Conservation (phyloP, 2,888 invertebrate species). For the Lacanobia wlatinum region DNA sequence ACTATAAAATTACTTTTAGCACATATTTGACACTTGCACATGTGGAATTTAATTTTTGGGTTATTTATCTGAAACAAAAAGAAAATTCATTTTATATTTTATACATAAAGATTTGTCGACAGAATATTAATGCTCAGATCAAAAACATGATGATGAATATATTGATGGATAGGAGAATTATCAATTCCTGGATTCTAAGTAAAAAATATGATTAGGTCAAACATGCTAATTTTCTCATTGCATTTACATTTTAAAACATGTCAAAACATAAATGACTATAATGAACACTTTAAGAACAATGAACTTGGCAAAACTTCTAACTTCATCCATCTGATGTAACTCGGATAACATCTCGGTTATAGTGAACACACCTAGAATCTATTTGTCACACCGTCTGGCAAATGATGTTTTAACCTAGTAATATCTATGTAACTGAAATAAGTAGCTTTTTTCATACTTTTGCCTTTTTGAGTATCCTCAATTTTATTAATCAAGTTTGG, state of each 20-base stretch:
- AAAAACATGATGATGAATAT: too few species aligned
- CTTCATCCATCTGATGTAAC: constrained; percentile 26
- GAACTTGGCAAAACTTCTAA: not conserved
- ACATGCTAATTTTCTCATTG: not conserved
- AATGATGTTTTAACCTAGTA: too few species aligned
- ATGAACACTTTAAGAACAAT: not conserved
- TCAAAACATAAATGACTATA: not conserved
- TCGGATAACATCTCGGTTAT: not conserved
- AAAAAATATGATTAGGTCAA: not conserved
- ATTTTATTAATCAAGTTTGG: not conserved
- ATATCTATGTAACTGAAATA: not conserved
- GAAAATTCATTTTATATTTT: constrained; percentile 6
- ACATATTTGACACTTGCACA: constrained; percentile 83
- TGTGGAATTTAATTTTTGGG: constrained; percentile 80
- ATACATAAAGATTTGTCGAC: not conserved
- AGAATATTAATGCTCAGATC: not conserved
- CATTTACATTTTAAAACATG: not conserved
- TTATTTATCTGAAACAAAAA: constrained; percentile 84
- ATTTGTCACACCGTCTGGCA: not conserved
- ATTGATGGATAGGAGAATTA: not conserved
- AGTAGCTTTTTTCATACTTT: not conserved
- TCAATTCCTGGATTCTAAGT: accelerated
- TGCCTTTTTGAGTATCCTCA: not conserved
- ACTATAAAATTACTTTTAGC: constrained; percentile 76
- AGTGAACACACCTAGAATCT: constrained; percentile 3